These are phyloP conservation scores for Platerodrilus igneus DNA, from an alignment of 2,888 invertebrate species.

Conservation along the genomic window DNA sequence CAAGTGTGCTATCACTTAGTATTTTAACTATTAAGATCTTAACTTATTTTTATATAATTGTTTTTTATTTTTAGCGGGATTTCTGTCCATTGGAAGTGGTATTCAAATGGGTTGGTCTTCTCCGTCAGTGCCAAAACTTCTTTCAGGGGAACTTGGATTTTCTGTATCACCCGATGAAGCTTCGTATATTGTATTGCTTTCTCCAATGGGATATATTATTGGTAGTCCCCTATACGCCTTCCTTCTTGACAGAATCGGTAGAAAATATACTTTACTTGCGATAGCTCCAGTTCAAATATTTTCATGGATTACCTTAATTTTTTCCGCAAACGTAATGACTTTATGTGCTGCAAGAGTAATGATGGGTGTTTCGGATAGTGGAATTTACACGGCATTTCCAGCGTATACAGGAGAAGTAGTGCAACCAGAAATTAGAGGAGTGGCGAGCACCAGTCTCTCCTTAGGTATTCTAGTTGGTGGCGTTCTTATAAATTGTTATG, in stretches of 20 bases:
- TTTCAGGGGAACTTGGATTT: slow-evolving; percentile 18
- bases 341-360: slow-evolving; percentile 22
- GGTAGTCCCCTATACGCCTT: slow-evolving; percentile 21
- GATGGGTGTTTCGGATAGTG: slow-evolving; percentile 29
- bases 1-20: too few relatives aligned
- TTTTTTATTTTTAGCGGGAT: slow-evolving; percentile 22
- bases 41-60: too few relatives aligned
- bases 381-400: slow-evolving; percentile 27
- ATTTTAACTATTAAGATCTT: too few relatives aligned
- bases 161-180: slow-evolving; percentile 23
- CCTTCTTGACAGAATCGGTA: slow-evolving; percentile 35
- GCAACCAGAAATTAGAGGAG: slow-evolving; percentile 29
- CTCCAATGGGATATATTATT: slow-evolving; percentile 24
- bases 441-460: slow-evolving; percentile 25
- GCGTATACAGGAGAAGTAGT: slow-evolving; percentile 30
- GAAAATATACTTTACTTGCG: slow-evolving; percentile 34
- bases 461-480: slow-evolving; percentile 18
- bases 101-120: slow-evolving; percentile 29
- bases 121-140: slow-evolving; percentile 27
- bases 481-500: slow-evolving; percentile 34
- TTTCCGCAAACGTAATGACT: slow-evolving; percentile 7
- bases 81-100: slow-evolving; percentile 25
- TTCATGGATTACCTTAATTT: slow-evolving; percentile 32
- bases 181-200: slow-evolving; percentile 27
- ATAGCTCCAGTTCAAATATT: slow-evolving; percentile 35